These are phyloP conservation scores for Aix galericulata DNA, from an alignment of 2,113 vertebrate genomes.

Conservation along the genomic window DNA sequence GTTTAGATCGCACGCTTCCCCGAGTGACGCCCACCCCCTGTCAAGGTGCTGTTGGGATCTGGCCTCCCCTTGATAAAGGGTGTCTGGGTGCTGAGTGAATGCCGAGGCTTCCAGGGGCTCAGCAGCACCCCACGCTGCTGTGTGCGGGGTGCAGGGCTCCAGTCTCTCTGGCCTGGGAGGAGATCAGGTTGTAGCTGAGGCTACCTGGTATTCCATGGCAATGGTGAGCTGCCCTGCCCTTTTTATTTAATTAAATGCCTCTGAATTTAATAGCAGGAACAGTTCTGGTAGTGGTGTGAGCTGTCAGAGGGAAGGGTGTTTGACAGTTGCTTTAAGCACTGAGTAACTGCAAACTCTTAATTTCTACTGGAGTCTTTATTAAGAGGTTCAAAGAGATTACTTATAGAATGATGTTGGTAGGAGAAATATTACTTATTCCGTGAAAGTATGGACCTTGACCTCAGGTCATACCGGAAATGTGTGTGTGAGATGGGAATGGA, in stretches of 20 bases:
- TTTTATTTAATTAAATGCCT: too few species aligned
- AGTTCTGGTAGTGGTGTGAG: fast-evolving
- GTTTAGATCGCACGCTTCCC: fast-evolving
- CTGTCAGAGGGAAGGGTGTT: not conserved
- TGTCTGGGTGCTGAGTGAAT: not conserved
- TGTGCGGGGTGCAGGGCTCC: not conserved
- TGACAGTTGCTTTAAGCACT: not conserved
- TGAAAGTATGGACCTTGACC: not conserved
- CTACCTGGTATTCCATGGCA: too few species aligned
- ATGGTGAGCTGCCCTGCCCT: fast-evolving
- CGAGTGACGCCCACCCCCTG: fast-evolving
- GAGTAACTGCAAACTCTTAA: not conserved
- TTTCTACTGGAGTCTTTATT: not conserved
- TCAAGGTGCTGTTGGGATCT: not conserved
- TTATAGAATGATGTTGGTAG: not conserved
- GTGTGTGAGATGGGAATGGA: not conserved
- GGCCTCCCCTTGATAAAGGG: not conserved
- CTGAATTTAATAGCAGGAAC: not conserved
- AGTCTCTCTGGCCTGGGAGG: not conserved
- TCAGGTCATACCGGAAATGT: not conserved
- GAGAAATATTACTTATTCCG: not conserved
- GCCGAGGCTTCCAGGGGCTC: not conserved
- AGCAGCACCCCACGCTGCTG: not conserved
- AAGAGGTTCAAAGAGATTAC: not conserved
- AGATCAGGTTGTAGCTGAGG: not conserved